Base-by-base conservation (phyloP, 1,140 invertebrate genomes). In the Aporrectodea caliginosa region DNA sequence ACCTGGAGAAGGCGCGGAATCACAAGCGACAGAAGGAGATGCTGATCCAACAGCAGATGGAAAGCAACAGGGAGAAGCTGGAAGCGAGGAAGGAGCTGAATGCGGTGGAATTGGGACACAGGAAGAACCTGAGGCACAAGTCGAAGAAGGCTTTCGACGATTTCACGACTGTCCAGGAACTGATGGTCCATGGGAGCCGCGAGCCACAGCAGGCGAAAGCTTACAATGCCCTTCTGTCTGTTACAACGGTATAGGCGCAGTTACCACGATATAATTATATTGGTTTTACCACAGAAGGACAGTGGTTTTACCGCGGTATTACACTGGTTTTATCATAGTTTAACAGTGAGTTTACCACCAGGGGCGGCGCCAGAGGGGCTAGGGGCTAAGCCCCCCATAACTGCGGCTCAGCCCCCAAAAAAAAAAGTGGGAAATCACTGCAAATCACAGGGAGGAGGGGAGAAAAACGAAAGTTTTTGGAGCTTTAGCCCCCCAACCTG, bases 1-100 rank as follows among this genome's bases (percentile, higher is more conserved):
- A 94, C 82, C 84, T 93, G 78, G 93, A 93, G 83, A 90, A 91
- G 76, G 91, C 92, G 0, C 88, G 90, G 35, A 92, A 93, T 83
- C 88, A 92, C 2, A 91, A 92, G 76, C 82, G 81, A 34, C 85
- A 86, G 75, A 85, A 88, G 74, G 87, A 88, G 80, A 70, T 84
- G 35, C 82, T 87, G 82, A 81, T 85, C 58, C 83, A 83, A 77
- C 84, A 84, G 27, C 83, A 84, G 80, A 87, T 88, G 86, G 87
- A 87, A 78, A 88, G 86, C 27, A 77, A 86, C 69, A 87, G 87
- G 80, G 86, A 88, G 83, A 22, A 43, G 29, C 69, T 69, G n/a
- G 82, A 82, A 31, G 84, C 85, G 75, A 77, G 35, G 79, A 43
- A 77, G 35, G 33, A 75, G 43, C 70, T 84, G 73, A 87, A 86